A percentile compares a stretch with the other conserved stretches of the same genome.
Conservation (phyloP, 2,113 vertebrate species). For the Petroica traversi region DNA sequence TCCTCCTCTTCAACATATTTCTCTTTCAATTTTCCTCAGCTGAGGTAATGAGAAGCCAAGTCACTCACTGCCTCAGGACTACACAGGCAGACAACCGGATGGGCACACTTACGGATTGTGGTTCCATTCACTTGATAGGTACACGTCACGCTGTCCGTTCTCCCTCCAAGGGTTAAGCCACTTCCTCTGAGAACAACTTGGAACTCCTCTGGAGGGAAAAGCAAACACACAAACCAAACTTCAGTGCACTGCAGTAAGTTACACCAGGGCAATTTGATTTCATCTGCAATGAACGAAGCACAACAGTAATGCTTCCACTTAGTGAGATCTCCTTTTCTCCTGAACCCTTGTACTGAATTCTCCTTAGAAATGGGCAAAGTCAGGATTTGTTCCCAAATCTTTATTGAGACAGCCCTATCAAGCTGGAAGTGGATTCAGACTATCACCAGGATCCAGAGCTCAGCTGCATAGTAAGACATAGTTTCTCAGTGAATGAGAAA, state of each 20-base stretch:
- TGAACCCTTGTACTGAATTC: background rate
- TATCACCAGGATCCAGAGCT: background rate
- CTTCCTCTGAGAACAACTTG: constrained; percentile 88
- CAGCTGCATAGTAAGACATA: background rate
- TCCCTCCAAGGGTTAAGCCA: constrained; percentile 81
- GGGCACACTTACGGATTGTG: constrained; percentile 78
- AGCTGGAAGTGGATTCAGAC: background rate
- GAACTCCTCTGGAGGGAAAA: constrained; percentile 84
- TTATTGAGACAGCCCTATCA: background rate
- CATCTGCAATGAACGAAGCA: background rate
- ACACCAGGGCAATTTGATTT: background rate
- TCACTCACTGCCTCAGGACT: background rate
- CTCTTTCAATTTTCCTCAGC: background rate
- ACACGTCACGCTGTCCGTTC: constrained; percentile 73
- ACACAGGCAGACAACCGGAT: background rate
- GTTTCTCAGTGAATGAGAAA: background rate
- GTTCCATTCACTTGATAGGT: constrained; percentile 81
- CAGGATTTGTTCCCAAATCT: background rate
- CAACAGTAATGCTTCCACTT: background rate
- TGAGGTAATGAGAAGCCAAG: background rate
- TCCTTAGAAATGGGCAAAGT: background rate
- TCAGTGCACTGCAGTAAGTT: background rate
- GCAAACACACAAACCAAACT: background rate
- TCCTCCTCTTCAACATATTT: background rate
- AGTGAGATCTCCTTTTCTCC: background rate